Conservation (phyloP, 64 coral and sea anemone species). For the Pachyseris speciosa region DNA sequence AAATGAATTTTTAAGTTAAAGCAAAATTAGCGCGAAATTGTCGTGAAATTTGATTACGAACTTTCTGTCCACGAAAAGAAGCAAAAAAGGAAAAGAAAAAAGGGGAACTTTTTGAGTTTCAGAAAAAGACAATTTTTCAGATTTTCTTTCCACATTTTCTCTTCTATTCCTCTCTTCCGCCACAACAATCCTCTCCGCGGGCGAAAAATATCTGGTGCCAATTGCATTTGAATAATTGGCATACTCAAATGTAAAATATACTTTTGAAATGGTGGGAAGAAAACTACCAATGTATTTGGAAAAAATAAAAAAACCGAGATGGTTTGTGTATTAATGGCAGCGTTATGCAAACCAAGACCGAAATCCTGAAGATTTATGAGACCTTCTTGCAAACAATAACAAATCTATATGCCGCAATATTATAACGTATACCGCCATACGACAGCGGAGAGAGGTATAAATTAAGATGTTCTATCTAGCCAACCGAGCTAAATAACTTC, state of each 20-base stretch:
- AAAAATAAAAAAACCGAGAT: too few species aligned
- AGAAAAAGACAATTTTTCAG: too few species aligned
- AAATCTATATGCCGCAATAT: background rate
- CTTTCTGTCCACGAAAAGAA: too few species aligned
- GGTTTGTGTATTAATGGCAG: too few species aligned
- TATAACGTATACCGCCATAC: background rate
- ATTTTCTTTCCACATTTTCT: too few species aligned
- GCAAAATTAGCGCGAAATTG: background rate
- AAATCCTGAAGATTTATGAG: background rate
- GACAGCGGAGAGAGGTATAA: background rate
- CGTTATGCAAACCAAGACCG: too few species aligned
- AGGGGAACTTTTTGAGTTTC: too few species aligned
- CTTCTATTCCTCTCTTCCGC: too few species aligned
- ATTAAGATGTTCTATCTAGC: background rate
- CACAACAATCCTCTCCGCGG: background rate
- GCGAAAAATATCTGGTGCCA: constrained; percentile 4
- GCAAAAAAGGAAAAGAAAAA: too few species aligned
- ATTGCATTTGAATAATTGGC: background rate
- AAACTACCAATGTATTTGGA: background rate
- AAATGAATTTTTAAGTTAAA: background rate
- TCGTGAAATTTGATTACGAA: background rate
- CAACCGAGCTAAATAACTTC: background rate
- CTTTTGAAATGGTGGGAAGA: background rate
- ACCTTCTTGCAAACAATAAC: background rate
- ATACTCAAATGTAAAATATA: background rate